Evolutionary conservation across 2,888 invertebrate species (phyloP), one percentile per base, ranked within the genome.

Genomic region (Scelioninae gen. 1): DNA sequence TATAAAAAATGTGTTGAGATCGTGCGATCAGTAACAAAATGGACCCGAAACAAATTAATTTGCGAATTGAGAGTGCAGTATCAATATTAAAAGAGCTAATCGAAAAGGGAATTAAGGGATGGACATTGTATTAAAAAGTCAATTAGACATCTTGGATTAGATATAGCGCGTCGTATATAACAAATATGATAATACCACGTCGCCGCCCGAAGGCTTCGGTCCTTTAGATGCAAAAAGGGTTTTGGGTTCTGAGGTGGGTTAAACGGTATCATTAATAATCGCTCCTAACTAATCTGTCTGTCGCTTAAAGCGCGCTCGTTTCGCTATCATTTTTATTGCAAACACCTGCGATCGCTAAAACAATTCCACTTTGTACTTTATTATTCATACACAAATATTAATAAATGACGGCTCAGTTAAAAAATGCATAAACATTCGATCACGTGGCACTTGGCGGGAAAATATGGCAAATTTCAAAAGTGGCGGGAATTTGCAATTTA

Each of bases 181-280:
- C 91, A 91, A 91, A 92, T 92, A 92, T 91, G 91, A 91, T 91
- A 91, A 92, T 91, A 89, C 88, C 85, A 83, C 82, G 88, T 83
- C 77, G 74, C 86, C 86, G 89, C 90, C 91, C 85, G 83, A 87
- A 89, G 91, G 90, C 87, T 86, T 88, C 84, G 81, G 79, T 79
- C 84, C 84, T 84, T 85, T 72, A 77, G 77, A 82, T 74, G 76
- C 56, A 71, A 65, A 77, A 81, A 78, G 79, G 76, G 80, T 88
- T 88, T 89, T 92, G 93, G 93, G 93, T 93, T 93, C 92, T 86
- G 92, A 89, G 90, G 86, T 92, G 93, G 94, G 94, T 94, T 94
- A 94, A 94, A 93, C 93, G 93, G 92, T 93, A 93, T 94, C 94
- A 94, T 94, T 94, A 94, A 94, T 94, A 94, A 94, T 93, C 93